Conservation (phyloP, 2,113 vertebrate species). For the Anseranas semipalmata region DNA sequence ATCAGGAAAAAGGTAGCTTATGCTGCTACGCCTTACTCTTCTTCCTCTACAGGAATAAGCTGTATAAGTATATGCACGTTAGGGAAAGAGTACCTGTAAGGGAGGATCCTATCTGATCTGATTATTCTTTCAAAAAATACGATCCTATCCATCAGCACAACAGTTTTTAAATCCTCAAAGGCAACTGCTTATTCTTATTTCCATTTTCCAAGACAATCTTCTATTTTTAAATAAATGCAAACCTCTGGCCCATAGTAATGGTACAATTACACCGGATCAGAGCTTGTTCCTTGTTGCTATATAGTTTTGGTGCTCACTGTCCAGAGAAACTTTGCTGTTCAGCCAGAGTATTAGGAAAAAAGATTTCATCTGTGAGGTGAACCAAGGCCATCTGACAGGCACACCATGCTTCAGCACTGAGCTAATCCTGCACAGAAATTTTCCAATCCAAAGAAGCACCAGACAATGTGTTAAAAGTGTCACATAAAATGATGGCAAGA, state of each 20-base stretch:
- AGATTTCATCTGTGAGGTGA: not conserved
- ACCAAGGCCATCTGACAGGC: constrained; percentile 15
- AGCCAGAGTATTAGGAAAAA: not conserved
- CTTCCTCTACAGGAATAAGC: not conserved
- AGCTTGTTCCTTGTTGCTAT: not conserved
- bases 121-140: not conserved
- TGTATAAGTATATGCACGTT: not conserved
- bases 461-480: constrained; percentile 58
- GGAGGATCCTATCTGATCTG: not conserved
- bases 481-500: constrained; percentile 25
- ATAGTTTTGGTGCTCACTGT: not conserved
- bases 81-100: not conserved
- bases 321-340: not conserved
- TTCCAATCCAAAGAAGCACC: constrained; percentile 39
- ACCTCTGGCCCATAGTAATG: not conserved
- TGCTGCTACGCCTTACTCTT: not conserved
- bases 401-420: not conserved
- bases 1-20: not conserved
- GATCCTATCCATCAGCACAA: not conserved
- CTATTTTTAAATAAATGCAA: not conserved
- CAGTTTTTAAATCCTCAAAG: not conserved
- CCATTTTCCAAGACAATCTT: not conserved
- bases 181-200: not conserved
- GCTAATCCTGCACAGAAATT: constrained; percentile 25
- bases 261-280: not conserved